Base-by-base conservation (phyloP, 2,113 vertebrate species). In the Pampusana beccarii region DNA sequence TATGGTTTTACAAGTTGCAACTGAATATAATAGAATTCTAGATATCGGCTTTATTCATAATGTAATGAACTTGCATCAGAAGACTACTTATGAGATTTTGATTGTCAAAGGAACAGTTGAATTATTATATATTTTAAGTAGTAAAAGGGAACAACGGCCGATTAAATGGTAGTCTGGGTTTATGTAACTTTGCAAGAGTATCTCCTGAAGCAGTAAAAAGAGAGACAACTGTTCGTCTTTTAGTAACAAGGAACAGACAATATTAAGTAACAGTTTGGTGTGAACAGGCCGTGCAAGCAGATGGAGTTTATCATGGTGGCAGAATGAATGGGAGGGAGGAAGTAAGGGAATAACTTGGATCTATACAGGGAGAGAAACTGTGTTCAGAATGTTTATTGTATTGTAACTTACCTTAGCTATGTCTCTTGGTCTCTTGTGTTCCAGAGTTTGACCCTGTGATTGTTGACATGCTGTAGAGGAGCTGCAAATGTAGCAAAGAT, bases 311-410 rank as follows among this genome's bases (percentile, higher is more conserved):
- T 85, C 17, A 2, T 5, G 77, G 54, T 38, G 46, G 28, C 58
- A 61, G 48, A 71, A 38, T 82, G 86, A 82, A 75, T 24, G 54
- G 36, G 54, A 86, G 54, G 67, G 83, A 86, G 75, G 60, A 90
- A 60, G 25, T 33, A 16, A 75, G 44, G 66, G 53, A 16, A 6
- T 75, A 57, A 33, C 16, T 80, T 0, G 0, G 17, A 19, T 57
- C 44, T 86, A 0, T 51, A 5, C 33, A 53, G 54, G 40, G 29
- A 69, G 29, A 80, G 7, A 31, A 93, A 15, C 38, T 44, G 34
- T 31, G 26, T 66, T 66, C 29, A 44, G 38, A 83, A 42, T 34
- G 13, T 69, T 80, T 26, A 8, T 7, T 80, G 13, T 51, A 61
- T 65, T 80, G n/a, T 33, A 83, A 0, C 26, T 95, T 86, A 17